phyloP scores from a whole-genome alignment of 2,113 vertebrate genomes.

The Corythaixoides concolor region DNA sequence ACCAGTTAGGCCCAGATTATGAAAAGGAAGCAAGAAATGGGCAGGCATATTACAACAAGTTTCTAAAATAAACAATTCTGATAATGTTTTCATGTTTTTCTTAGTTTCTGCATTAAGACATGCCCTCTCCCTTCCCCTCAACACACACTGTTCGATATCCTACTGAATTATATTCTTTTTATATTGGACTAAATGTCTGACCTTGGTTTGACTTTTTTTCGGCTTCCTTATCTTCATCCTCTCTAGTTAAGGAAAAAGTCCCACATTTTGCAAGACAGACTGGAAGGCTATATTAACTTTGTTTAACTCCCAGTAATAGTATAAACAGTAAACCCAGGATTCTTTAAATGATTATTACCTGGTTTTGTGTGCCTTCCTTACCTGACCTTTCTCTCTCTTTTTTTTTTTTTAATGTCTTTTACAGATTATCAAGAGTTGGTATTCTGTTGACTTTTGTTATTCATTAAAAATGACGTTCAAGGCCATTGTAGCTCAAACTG shows the following conservation, averaged over 20 bases:
- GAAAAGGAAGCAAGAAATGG: not conserved
- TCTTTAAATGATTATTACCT: not conserved
- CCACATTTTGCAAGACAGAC: not conserved
- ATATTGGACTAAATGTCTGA: not conserved
- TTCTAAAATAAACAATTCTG: not conserved
- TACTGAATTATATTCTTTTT: not conserved
- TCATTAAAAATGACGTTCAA: conserved; percentile 32
- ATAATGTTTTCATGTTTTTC: not conserved
- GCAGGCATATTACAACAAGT: not conserved
- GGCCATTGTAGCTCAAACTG: not conserved
- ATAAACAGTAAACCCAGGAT: not conserved
- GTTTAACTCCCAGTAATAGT: not conserved
- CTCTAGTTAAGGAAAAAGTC: not conserved
- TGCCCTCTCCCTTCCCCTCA: not conserved
- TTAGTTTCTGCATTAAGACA: not conserved
- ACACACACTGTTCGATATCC: not conserved
- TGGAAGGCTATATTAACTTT: not conserved
- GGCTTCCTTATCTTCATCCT: not conserved
- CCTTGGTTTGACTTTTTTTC: not conserved
- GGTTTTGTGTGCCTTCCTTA: not conserved
- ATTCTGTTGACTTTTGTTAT: conserved; percentile 1
- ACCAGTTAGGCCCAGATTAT: not conserved
- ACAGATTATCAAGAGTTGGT: not conserved
- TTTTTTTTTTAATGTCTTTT: not conserved
- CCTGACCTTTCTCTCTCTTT: not conserved